These are phyloP conservation scores for Equus przewalskii DNA, from an alignment of 2,113 vertebrate species.

Conservation along the genomic window DNA sequence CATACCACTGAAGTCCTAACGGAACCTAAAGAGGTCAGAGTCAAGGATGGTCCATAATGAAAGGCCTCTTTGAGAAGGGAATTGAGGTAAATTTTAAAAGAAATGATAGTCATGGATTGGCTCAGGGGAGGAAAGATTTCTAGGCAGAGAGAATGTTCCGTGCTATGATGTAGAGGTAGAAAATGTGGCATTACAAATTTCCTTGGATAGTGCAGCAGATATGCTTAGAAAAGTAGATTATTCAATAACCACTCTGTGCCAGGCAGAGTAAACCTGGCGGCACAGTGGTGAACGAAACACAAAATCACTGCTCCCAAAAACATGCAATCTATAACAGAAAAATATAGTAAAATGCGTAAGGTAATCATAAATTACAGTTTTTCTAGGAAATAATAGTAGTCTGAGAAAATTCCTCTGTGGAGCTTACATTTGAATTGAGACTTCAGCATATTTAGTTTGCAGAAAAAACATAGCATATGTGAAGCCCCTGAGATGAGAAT, in stretches of 20 bases:
- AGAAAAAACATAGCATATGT: background rate
- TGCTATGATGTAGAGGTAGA: background rate
- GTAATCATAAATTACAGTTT: background rate
- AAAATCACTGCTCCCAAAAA: background rate
- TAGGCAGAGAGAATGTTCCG: background rate
- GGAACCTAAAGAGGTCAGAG: background rate
- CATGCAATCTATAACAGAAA: background rate
- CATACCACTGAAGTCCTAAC: background rate
- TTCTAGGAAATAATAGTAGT: background rate
- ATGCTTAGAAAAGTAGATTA: background rate
- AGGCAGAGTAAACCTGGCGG: background rate
- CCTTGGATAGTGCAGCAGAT: background rate
- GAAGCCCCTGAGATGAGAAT: background rate
- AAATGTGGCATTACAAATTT: background rate
- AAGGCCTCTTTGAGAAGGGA: background rate
- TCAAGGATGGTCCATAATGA: background rate
- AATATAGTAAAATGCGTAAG: background rate
- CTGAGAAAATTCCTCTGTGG: background rate
- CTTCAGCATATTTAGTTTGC: background rate
- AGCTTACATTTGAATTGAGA: too few relatives aligned
- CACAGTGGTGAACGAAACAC: background rate
- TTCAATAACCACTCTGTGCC: background rate
- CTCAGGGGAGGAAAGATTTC: background rate
- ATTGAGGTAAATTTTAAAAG: slow-evolving; percentile 27
- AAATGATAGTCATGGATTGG: background rate